These are phyloP conservation scores for Brachionus calyciflorus DNA, from an alignment of 1,140 invertebrate genomes.

Conservation along the genomic window DNA sequence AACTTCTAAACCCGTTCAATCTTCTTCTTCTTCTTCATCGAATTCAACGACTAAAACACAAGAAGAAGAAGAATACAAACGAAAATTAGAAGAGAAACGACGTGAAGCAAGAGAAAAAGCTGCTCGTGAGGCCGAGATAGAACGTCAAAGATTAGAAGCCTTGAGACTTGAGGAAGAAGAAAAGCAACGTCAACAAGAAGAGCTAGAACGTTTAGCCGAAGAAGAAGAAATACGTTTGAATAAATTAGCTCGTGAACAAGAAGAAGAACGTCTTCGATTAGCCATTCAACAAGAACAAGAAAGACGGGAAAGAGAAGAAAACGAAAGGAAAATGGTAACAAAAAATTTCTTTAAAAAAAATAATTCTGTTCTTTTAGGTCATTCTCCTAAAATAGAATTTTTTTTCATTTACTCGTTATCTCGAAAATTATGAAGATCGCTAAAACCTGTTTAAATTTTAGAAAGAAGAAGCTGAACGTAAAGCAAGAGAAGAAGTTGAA, in stretches of 20 bases:
- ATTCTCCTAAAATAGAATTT: too few relatives aligned
- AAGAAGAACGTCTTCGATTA: slow-evolving; percentile 29
- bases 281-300: slow-evolving; percentile 16
- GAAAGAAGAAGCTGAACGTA: slow-evolving; percentile 44
- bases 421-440: too few relatives aligned
- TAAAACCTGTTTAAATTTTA: too few relatives aligned
- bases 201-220: neutral
- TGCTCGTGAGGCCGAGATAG: slow-evolving; percentile 7
- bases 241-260: slow-evolving; percentile 6
- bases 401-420: too few relatives aligned
- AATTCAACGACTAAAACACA: slow-evolving; percentile 4
- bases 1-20: slow-evolving; percentile 20
- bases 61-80: slow-evolving; percentile 46
- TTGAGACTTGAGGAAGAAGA: slow-evolving; percentile 32
- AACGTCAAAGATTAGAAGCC: slow-evolving; percentile 2
- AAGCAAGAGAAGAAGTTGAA: slow-evolving; percentile 17
- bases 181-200: slow-evolving; percentile 6
- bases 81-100: slow-evolving; percentile 43
- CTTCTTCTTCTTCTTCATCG: too few relatives aligned
- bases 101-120: slow-evolving; percentile 43
- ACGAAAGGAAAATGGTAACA: too few relatives aligned
- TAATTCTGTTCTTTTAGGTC: too few relatives aligned
- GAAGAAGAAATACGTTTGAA: slow-evolving; percentile 17
- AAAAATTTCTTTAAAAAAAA: too few relatives aligned
- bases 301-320: slow-evolving; percentile 27